A percentile compares a stretch with the other conserved stretches of the same genome.
phyloP scores from a whole-genome alignment of 2,797 vertebrate genomes.

The Nannoperca obscura region DNA sequence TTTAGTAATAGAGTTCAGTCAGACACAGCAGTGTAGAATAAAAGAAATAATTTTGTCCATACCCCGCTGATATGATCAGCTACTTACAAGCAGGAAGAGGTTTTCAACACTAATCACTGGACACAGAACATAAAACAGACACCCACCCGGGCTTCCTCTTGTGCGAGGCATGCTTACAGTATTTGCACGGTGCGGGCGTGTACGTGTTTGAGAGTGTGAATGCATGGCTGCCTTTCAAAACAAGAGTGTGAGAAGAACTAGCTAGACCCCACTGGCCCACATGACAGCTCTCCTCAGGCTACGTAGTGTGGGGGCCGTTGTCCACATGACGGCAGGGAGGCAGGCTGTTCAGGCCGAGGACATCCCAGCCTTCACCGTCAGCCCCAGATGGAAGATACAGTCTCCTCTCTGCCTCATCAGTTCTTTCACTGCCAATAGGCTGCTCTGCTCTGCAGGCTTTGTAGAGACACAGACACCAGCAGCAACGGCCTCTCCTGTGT shows the following conservation, averaged over 20 bases:
- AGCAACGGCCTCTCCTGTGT: constrained; percentile 52
- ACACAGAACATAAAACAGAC: constrained; percentile 65
- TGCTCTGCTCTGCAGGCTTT: constrained; percentile 62
- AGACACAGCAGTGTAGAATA: constrained; percentile 32
- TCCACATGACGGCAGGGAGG: constrained; percentile 74
- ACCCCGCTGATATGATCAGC: constrained; percentile 54
- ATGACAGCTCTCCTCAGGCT: constrained; percentile 71
- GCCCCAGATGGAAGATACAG: constrained; percentile 77
- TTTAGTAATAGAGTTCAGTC: constrained; percentile 44
- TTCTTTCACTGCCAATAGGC: constrained; percentile 66
- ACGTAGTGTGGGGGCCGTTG: constrained; percentile 61
- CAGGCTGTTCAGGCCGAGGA: constrained; percentile 79
- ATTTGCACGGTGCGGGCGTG: constrained; percentile 35
- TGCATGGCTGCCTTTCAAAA: constrained; percentile 63
- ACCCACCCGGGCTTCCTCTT: constrained; percentile 64
- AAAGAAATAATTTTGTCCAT: constrained; percentile 56
- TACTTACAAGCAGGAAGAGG: constrained; percentile 66
- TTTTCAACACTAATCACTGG: constrained; percentile 73
- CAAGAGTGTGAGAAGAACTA: constrained; percentile 37
- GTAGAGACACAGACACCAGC: constrained; percentile 41
- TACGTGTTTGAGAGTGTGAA: constrained; percentile 40
- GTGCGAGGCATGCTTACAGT: constrained; percentile 50
- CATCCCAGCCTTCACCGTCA: constrained; percentile 81
- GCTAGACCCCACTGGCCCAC: constrained; percentile 57
- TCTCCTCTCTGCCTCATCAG: constrained; percentile 69